These are phyloP conservation scores for Aselliscus stoliczkanus DNA, from an alignment of 2,797 vertebrate species.

Conservation along the genomic window DNA sequence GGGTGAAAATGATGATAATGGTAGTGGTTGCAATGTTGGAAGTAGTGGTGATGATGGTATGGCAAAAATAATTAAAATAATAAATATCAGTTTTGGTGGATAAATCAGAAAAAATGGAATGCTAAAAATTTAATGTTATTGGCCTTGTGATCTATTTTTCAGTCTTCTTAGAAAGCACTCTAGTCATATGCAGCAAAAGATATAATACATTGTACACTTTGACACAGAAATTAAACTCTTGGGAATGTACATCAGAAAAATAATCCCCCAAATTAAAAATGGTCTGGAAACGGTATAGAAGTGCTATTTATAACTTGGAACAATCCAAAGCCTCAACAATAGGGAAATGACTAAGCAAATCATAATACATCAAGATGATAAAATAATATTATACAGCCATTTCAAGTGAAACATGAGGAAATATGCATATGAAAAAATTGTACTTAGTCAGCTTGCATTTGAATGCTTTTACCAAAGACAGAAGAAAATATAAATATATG, in stretches of 20 bases:
- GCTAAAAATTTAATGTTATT: neutral
- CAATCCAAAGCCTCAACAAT: constrained; percentile 47
- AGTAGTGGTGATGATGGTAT: neutral
- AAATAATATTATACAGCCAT: neutral
- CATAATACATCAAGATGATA: neutral
- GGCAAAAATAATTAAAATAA: neutral
- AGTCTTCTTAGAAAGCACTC: neutral
- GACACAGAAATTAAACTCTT: constrained; percentile 12
- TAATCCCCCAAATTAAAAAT: neutral
- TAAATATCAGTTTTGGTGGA: neutral
- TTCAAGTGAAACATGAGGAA: neutral
- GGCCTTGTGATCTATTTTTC: neutral
- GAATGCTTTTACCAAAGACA: neutral
- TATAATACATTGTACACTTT: neutral
- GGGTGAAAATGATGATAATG: neutral
- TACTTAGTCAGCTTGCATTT: neutral
- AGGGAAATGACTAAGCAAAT: constrained; percentile 54
- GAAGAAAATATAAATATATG: neutral
- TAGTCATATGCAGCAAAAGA: neutral
- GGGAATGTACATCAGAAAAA: neutral
- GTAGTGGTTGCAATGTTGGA: neutral
- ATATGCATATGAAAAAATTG: neutral
- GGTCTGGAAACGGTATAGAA: constrained; percentile 3
- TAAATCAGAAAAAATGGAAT: neutral
- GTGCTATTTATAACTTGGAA: constrained; percentile 41